These are phyloP conservation scores for Chelon labrosus DNA, from an alignment of 2,797 vertebrate genomes.

Conservation along the genomic window DNA sequence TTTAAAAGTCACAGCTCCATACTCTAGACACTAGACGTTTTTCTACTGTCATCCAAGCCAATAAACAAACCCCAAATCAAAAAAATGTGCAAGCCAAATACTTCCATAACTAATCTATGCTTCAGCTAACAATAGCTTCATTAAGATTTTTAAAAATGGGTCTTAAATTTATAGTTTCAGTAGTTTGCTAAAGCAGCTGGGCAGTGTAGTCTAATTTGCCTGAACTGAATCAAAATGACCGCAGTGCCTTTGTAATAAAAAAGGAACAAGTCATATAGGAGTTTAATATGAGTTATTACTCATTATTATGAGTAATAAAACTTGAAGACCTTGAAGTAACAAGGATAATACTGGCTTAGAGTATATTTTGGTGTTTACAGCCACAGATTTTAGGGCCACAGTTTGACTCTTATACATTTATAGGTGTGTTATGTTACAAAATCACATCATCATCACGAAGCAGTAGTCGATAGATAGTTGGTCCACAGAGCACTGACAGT, in stretches of 20 bases:
- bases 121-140: not conserved
- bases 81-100: not conserved
- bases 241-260: no score
- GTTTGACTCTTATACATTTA: not conserved
- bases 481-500: slow-evolving; percentile 8
- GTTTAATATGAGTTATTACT: no score
- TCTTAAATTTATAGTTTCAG: not conserved
- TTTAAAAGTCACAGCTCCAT: not conserved
- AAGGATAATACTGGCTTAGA: no score
- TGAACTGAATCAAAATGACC: no score
- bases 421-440: not conserved
- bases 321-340: no score
- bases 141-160: not conserved
- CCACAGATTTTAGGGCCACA: not conserved
- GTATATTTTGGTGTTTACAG: no score
- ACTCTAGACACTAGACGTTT: not conserved
- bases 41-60: not conserved
- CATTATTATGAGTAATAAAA: no score
- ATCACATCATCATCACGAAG: not conserved
- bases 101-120: not conserved
- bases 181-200: not conserved
- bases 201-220: no score
- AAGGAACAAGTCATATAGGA: no score
- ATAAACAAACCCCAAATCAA: not conserved
- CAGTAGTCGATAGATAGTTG: slow-evolving; percentile 13